Percentiles rank a stretch among this genome's conserved stretches.
Evolutionary conservation across 2,888 invertebrate genomes (phyloP).

Genomic region (Cerastis leucographa): DNA sequence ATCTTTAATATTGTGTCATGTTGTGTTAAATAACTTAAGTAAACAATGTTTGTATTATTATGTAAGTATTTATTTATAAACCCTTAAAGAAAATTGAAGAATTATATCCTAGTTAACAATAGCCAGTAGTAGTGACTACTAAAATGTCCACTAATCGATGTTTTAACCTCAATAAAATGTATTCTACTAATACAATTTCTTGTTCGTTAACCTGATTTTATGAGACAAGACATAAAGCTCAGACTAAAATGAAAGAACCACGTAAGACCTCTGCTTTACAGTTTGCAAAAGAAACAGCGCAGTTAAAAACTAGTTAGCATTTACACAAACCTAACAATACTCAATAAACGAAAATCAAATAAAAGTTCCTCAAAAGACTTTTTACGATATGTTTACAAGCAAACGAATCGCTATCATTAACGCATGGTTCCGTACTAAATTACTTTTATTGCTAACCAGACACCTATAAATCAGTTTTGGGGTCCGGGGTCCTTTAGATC

Average conservation of each 20-base stretch:
- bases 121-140: background rate
- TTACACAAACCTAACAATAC: slow-evolving; percentile 27
- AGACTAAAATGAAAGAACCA: background rate
- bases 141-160: background rate
- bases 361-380: slow-evolving; percentile 38
- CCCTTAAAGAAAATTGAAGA: no score
- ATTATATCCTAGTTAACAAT: no score
- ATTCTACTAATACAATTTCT: background rate
- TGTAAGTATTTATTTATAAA: no score
- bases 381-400: slow-evolving; percentile 65
- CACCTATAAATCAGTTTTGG: slow-evolving; percentile 72
- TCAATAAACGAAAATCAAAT: slow-evolving; percentile 44
- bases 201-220: background rate
- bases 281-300: slow-evolving; percentile 12
- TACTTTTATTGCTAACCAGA: slow-evolving; percentile 74
- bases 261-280: slow-evolving; percentile 9
- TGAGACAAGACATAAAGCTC: background rate
- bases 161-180: background rate
- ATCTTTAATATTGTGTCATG: background rate
- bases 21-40: background rate
- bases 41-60: no score
- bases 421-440: slow-evolving; percentile 75
- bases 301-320: slow-evolving; percentile 35
- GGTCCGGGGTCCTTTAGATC: slow-evolving; percentile 68
- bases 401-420: slow-evolving; percentile 69